Percentiles rank a stretch among this genome's conserved stretches.
Evolutionary conservation across 2,797 vertebrate species (phyloP).

Genomic region (Malacoctenus gilli): DNA sequence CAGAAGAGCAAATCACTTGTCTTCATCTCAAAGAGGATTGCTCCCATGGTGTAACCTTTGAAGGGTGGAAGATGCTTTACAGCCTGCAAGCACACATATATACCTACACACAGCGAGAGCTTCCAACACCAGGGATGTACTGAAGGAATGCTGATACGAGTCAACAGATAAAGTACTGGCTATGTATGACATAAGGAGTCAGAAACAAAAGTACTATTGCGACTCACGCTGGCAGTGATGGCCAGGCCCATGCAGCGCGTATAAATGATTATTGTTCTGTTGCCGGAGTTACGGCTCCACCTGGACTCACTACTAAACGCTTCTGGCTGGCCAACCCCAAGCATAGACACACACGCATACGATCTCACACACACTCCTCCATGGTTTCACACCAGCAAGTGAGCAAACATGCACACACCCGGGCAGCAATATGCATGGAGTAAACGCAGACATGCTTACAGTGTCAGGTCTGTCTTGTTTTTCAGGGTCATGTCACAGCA

Average conservation of each 20-base stretch:
- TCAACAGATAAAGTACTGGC: constrained; percentile 1
- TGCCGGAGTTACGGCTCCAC: constrained; percentile 34
- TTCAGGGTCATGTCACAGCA: too few relatives aligned
- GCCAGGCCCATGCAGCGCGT: neutral
- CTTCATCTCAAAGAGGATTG: constrained; percentile 46
- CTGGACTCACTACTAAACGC: constrained; percentile 39
- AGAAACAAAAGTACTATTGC: neutral
- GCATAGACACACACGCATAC: too few relatives aligned
- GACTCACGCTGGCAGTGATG: neutral
- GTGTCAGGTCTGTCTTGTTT: too few relatives aligned
- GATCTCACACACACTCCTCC: too few relatives aligned
- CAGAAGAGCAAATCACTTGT: constrained; percentile 34
- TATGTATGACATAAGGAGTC: constrained; percentile 24
- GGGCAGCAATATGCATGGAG: too few relatives aligned
- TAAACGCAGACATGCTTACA: too few relatives aligned
- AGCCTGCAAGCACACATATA: neutral
- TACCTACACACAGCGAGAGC: neutral
- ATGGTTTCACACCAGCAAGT: too few relatives aligned
- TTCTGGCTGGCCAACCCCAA: too few relatives aligned
- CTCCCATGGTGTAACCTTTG: constrained; percentile 36
- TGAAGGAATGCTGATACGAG: constrained; percentile 5
- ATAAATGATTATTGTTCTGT: constrained; percentile 32
- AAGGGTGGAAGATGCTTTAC: constrained; percentile 18
- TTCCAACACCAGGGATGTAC: constrained; percentile 3
- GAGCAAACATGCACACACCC: too few relatives aligned